These are phyloP conservation scores for Caracal caracal DNA, from an alignment of 2,113 vertebrate genomes.

Conservation along the genomic window DNA sequence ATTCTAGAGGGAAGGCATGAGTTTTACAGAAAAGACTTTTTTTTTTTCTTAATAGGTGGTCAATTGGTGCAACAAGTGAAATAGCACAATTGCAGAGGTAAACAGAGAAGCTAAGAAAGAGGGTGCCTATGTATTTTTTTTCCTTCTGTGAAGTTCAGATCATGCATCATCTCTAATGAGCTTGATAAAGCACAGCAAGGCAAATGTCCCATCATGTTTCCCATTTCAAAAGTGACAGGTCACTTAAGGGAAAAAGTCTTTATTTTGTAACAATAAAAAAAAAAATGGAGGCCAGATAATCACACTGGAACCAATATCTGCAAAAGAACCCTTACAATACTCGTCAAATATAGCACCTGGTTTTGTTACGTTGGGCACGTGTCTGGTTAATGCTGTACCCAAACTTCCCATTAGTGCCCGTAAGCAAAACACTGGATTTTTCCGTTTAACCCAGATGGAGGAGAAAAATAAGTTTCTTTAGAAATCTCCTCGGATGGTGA, in stretches of 20 bases:
- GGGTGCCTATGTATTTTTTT: conserved; percentile 46
- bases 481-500: conserved; percentile 60
- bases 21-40: background rate
- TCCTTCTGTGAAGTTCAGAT: conserved; percentile 81
- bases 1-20: conserved; percentile 1
- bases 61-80: conserved; percentile 68
- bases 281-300: background rate
- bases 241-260: conserved; percentile 71
- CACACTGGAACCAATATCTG: conserved; percentile 58
- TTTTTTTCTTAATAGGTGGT: background rate
- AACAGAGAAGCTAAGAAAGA: conserved; percentile 67
- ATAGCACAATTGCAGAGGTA: conserved; percentile 59
- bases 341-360: background rate
- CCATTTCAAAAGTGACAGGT: conserved; percentile 85
- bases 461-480: background rate
- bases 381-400: background rate
- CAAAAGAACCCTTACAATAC: conserved; percentile 35
- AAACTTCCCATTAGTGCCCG: background rate
- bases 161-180: conserved; percentile 88
- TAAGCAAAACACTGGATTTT: conserved; percentile 46
- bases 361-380: background rate
- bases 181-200: conserved; percentile 84
- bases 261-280: conserved; percentile 76
- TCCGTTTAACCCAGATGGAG: conserved; percentile 32
- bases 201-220: conserved; percentile 84